Conservation (phyloP, 2,113 vertebrate species). For the cattle (Bos taurus) region DNA sequence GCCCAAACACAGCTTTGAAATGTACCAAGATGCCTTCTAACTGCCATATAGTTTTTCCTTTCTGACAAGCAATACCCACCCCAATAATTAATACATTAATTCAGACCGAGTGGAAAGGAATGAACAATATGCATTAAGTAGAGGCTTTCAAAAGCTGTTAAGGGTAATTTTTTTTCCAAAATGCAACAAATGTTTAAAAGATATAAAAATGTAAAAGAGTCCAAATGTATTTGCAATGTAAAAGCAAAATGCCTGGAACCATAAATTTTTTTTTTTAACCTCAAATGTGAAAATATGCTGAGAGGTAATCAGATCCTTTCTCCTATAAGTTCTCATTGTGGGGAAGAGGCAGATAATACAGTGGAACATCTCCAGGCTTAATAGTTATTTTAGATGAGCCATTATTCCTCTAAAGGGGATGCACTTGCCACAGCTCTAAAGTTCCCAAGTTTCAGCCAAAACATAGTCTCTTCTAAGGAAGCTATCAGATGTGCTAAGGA, state of each 20-base stretch:
- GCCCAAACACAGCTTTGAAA: not conserved
- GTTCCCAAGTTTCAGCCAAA: not conserved
- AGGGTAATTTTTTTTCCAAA: not conserved
- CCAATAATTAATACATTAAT: not conserved
- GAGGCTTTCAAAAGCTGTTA: not conserved
- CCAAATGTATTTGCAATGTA: not conserved
- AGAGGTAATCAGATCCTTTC: not conserved
- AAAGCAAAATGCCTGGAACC: not conserved
- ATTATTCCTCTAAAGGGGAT: not conserved
- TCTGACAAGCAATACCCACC: not conserved
- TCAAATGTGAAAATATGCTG: constrained; percentile 11
- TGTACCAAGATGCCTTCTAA: not conserved
- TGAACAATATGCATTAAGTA: not conserved
- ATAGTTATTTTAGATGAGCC: not conserved
- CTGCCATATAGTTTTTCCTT: not conserved
- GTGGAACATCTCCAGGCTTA: not conserved
- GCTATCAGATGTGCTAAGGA: not conserved
- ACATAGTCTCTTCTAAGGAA: not conserved
- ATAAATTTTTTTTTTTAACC: not conserved
- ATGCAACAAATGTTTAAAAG: not conserved
- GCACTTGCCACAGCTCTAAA: not conserved
- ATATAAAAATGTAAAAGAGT: not conserved
- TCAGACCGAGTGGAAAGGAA: not conserved
- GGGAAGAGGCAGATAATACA: not conserved
- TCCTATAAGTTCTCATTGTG: not conserved